Base-by-base conservation (phyloP, 2,888 invertebrate genomes). In the Amphipyra tragopoginis region DNA sequence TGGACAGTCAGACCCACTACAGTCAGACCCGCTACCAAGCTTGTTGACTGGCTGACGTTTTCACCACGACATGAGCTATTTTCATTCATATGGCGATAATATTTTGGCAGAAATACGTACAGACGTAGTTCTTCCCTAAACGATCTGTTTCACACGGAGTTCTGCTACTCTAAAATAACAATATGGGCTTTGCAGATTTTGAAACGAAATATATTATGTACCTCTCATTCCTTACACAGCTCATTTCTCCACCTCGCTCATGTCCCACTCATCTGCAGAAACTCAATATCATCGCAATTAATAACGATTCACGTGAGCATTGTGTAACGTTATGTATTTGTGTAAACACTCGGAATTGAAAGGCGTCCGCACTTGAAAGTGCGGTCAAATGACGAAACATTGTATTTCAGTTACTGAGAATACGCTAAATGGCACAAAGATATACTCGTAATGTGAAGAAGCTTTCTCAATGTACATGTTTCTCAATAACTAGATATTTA, bases 271-370 rank as follows among this genome's bases (percentile, higher is more conserved):
- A 36, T 34, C 40, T 49, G 11, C 45, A 58, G 57, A 61, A 63
- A 67, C 67, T 45, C 26, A 40, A 43, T 1, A 14, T n/a, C 58
- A 53, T 59, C 45, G 36, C 67, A 55, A 56, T 43, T 62, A 62
- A 54, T 45, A 5, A 13, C 29, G 10, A 8, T 29, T 48, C 66
- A 44, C 55, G 43, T 51, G 39, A n/a, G 45, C n/a, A 66, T 75
- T 73, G 49, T 60, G n/a, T 50, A 68, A 74, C 42, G 1, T 48
- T 39, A 42, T 44, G n/a, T 58, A 56, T 66, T 42, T 69, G 64
- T 45, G 55, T 57, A 51, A 73, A 63, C 55, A 63, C 43, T 57
- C 48, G 11, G 58, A 76, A 65, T 65, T 68, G 77, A 72, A 77
- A 76, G 72, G 65, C 51, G 54, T 53, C 38, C 39, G 55, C 56